These are phyloP conservation scores for Tenualosa ilisha DNA, from an alignment of 2,797 vertebrate genomes.

Conservation along the genomic window DNA sequence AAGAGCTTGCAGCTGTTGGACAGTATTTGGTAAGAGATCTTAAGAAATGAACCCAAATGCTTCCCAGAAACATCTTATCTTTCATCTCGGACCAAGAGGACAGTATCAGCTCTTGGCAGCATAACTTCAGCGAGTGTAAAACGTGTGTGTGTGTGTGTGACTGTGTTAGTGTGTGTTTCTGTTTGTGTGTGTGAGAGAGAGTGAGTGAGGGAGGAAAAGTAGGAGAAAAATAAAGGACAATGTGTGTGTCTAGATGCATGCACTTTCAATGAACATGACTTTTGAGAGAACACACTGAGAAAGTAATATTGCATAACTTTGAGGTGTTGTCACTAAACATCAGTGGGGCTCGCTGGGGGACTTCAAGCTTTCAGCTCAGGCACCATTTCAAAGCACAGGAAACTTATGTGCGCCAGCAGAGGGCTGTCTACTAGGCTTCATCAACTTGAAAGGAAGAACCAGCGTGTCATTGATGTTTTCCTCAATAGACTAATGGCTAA, in stretches of 20 bases:
- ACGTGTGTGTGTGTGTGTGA: conserved; percentile 49
- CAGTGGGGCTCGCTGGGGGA: conserved; percentile 64
- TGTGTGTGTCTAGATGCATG: background rate
- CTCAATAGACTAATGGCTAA: conserved; percentile 21
- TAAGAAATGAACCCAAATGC: conserved; percentile 65
- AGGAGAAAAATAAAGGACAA: background rate
- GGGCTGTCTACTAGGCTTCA: conserved; percentile 77
- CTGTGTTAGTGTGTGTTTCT: no score
- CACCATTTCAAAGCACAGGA: conserved; percentile 81
- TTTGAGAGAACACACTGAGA: background rate
- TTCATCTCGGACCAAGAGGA: conserved; percentile 74
- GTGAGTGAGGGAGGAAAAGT: no score
- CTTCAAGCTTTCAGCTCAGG: conserved; percentile 69
- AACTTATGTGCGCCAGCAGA: conserved; percentile 78
- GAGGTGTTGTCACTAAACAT: conserved; percentile 59
- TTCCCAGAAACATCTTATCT: conserved; percentile 70
- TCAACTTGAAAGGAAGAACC: conserved; percentile 69
- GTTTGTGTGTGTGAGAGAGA: background rate
- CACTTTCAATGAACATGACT: background rate
- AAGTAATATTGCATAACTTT: conserved; percentile 42
- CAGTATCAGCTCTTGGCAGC: conserved; percentile 64
- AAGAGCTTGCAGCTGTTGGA: conserved; percentile 70
- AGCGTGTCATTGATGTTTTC: conserved; percentile 71
- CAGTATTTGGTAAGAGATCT: conserved; percentile 66
- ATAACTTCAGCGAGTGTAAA: conserved; percentile 49